Conservation (phyloP, 1,140 invertebrate genomes). For the Leptopilina clavipes region DNA sequence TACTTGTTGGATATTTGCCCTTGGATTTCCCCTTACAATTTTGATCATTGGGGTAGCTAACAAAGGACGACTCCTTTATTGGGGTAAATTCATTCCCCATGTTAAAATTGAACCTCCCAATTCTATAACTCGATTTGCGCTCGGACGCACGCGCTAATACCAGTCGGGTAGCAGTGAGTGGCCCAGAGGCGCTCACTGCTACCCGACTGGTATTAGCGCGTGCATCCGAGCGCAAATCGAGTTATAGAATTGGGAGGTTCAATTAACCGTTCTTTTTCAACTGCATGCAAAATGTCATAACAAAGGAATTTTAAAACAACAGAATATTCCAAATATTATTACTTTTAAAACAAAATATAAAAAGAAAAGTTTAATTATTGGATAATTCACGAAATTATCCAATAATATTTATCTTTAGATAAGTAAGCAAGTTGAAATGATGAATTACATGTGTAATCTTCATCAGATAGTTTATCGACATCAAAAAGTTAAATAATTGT, state of each 20-base stretch:
- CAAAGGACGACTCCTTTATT: not conserved
- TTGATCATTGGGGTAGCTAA: conserved; percentile 12
- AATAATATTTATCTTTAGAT: not conserved
- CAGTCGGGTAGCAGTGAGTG: too few species aligned
- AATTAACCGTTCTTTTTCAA: conserved; percentile 3
- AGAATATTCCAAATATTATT: not conserved
- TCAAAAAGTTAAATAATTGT: not conserved
- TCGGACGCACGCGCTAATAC: too few species aligned
- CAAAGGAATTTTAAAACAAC: not conserved
- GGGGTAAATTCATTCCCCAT: conserved; percentile 18
- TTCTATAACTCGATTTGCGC: too few species aligned
- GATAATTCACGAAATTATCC: not conserved
- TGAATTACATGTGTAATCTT: not conserved
- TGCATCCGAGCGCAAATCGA: too few species aligned
- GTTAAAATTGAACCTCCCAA: too few species aligned
- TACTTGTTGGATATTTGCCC: conserved; percentile 28
- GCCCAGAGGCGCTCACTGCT: too few species aligned
- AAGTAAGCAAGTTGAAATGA: not conserved
- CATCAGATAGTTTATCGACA: conserved; percentile 7
- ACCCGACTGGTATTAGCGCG: too few species aligned
- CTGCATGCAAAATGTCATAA: not conserved
- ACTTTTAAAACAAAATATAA: not conserved
- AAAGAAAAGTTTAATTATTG: not conserved
- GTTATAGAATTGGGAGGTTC: too few species aligned
- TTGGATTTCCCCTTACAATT: conserved; percentile 11